These are phyloP conservation scores for Intellagama lesueurii DNA, from an alignment of 2,797 vertebrate genomes.

Conservation along the genomic window DNA sequence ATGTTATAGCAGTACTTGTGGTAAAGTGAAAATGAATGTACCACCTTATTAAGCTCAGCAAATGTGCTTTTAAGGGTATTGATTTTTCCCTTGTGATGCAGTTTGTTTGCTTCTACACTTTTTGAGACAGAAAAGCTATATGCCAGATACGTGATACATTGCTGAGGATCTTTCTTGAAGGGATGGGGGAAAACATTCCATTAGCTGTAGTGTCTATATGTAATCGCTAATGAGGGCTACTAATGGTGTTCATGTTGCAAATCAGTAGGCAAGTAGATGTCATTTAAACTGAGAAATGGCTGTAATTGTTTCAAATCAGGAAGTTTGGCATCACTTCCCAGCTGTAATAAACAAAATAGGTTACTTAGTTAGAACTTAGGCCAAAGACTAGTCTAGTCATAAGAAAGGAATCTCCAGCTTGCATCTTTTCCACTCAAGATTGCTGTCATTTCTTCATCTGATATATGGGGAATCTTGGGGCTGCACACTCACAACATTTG, in stretches of 20 bases:
- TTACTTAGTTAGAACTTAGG: not conserved
- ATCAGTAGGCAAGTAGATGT: constrained; percentile 54
- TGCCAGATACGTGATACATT: constrained; percentile 3
- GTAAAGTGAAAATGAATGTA: constrained; percentile 26
- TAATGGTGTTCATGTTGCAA: constrained; percentile 23
- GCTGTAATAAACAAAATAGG: constrained; percentile 20
- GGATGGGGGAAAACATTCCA: not conserved
- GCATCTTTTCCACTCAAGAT: not conserved
- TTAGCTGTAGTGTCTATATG: not conserved
- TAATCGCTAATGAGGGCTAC: constrained; percentile 26
- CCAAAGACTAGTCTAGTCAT: not conserved
- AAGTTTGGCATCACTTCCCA: constrained; percentile 39
- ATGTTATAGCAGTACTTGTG: constrained; percentile 4
- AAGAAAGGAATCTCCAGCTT: not conserved
- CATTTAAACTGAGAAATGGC: constrained; percentile 40
- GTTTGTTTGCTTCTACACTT: constrained; percentile 24
- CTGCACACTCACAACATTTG: not conserved
- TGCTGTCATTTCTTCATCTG: not conserved
- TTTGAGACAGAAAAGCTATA: constrained; percentile 30
- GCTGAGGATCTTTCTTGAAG: constrained; percentile 13
- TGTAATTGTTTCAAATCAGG: constrained; percentile 65
- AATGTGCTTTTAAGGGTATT: constrained; percentile 44
- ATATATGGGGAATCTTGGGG: not conserved
- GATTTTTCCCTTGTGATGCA: constrained; percentile 21
- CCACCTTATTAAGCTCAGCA: constrained; percentile 34